phyloP scores from a whole-genome alignment of 2,113 vertebrate species.

The Herpetotheres cachinnans region DNA sequence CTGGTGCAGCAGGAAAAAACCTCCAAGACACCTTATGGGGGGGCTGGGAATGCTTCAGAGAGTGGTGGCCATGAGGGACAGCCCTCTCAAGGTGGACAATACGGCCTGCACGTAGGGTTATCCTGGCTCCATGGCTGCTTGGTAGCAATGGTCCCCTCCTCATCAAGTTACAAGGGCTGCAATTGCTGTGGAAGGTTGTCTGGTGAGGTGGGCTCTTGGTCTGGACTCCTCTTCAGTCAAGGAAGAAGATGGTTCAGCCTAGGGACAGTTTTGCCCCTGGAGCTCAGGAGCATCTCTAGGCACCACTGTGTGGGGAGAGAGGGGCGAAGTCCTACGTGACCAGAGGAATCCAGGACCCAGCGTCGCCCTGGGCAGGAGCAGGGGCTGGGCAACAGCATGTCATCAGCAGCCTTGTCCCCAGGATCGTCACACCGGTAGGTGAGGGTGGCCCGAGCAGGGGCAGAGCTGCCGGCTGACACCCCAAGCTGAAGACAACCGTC shows the following conservation, averaged over 20 bases:
- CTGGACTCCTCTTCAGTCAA: neutral
- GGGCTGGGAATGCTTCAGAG: neutral
- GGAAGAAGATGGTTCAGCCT: neutral
- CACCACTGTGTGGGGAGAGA: neutral
- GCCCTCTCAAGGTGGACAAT: neutral
- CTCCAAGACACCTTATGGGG: rapidly evolving
- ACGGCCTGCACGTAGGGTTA: rapidly evolving
- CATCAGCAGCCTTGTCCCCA: neutral
- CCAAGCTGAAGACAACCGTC: neutral
- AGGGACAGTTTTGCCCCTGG: neutral
- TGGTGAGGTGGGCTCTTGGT: neutral
- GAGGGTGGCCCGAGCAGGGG: neutral
- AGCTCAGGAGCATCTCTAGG: neutral
- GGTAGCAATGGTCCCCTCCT: neutral
- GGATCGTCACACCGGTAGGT: rapidly evolving
- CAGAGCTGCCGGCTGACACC: neutral
- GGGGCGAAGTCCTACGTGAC: rapidly evolving
- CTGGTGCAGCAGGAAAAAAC: neutral
- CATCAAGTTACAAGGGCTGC: neutral
- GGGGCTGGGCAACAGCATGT: rapidly evolving
- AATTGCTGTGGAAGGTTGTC: neutral
- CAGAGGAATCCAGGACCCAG: neutral
- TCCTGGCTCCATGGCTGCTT: neutral
- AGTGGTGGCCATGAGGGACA: neutral
- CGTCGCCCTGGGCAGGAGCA: rapidly evolving